phyloP scores from a whole-genome alignment of 2,888 invertebrate genomes.

The Leptopilina myrica region DNA sequence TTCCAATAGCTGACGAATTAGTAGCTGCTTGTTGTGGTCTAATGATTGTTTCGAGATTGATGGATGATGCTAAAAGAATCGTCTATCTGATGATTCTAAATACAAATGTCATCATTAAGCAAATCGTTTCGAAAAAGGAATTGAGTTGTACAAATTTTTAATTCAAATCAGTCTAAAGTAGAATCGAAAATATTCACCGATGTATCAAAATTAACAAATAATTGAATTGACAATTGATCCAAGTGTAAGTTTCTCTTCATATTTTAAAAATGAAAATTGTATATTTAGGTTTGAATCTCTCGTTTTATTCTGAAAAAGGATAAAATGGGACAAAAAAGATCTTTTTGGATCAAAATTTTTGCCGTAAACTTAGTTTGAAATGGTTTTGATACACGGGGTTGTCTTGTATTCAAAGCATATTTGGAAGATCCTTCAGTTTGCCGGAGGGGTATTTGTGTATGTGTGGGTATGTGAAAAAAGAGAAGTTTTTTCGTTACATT shows the following conservation, averaged over 20 bases:
- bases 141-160: background rate
- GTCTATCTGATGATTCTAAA: slow-evolving; percentile 21
- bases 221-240: too few relatives aligned
- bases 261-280: too few relatives aligned
- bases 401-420: background rate
- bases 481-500: slow-evolving; percentile 56
- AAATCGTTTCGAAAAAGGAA: background rate
- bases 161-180: too few relatives aligned
- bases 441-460: slow-evolving; percentile 38
- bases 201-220: too few relatives aligned
- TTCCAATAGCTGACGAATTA: slow-evolving; percentile 1
- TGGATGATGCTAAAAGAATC: background rate
- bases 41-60: slow-evolving; percentile 15
- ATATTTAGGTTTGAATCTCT: too few relatives aligned
- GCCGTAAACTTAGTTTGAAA: too few relatives aligned
- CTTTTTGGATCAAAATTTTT: too few relatives aligned
- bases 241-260: too few relatives aligned
- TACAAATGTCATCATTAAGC: slow-evolving; percentile 19
- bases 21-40: background rate
- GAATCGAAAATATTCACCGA: too few relatives aligned
- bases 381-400: background rate
- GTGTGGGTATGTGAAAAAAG: slow-evolving; percentile 6
- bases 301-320: too few relatives aligned
- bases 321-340: too few relatives aligned
- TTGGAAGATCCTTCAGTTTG: slow-evolving; percentile 49